phyloP scores from a whole-genome alignment of 2,888 invertebrate genomes.

The Carabus problematicus region DNA sequence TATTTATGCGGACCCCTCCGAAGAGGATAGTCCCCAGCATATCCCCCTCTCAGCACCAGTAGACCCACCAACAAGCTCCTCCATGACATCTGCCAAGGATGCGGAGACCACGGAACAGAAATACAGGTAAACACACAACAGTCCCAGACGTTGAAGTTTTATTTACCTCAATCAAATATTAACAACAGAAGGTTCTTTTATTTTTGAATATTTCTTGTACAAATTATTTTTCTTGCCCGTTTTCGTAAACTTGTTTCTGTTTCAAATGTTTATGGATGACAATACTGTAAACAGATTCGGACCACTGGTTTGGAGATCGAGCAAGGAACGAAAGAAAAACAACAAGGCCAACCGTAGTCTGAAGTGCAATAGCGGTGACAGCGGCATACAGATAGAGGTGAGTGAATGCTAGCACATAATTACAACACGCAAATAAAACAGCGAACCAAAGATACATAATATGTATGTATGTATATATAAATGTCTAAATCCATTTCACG shows the following conservation, averaged over 20 bases:
- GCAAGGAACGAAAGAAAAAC: conserved; percentile 72
- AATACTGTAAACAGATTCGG: conserved; percentile 64
- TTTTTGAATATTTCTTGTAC: neutral
- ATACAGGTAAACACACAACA: conserved; percentile 52
- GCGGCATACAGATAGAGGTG: conserved; percentile 74
- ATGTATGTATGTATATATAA: conserved; percentile 3
- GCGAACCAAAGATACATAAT: neutral
- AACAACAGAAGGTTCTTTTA: neutral
- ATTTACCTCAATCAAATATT: neutral
- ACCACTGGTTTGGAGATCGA: conserved; percentile 74
- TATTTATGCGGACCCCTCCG: conserved; percentile 53
- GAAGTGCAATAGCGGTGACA: conserved; percentile 78
- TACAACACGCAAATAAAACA: neutral
- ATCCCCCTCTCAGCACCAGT: conserved; percentile 46
- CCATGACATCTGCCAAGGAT: conserved; percentile 47
- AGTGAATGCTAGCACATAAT: conserved; percentile 39
- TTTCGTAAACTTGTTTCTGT: neutral
- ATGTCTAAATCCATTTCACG: conserved; percentile 4
- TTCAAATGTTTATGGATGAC: neutral
- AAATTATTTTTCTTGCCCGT: neutral
- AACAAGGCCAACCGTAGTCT: conserved; percentile 72
- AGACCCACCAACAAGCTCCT: conserved; percentile 46
- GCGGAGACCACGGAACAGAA: conserved; percentile 55
- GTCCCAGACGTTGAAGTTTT: conserved; percentile 36
- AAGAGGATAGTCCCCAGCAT: conserved; percentile 56